Conservation (phyloP, 2,888 invertebrate species). For the Drosophila anomalata region DNA sequence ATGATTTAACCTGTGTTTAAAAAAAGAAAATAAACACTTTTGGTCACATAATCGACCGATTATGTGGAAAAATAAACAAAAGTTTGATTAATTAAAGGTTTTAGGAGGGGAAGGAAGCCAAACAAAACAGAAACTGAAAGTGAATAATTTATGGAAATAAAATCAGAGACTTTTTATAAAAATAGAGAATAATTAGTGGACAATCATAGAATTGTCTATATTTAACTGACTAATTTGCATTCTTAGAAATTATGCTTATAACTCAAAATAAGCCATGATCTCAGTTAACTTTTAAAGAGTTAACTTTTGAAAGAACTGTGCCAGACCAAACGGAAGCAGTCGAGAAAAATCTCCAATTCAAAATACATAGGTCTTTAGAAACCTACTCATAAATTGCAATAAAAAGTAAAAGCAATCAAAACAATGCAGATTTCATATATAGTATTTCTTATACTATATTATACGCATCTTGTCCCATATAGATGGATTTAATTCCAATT, state of each 20-base stretch:
- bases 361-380: slow-evolving; percentile 40
- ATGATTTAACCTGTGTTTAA: slow-evolving; percentile 34
- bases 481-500: slow-evolving; percentile 40
- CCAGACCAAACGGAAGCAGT: slow-evolving; percentile 6
- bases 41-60: slow-evolving; percentile 17
- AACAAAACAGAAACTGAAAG: slow-evolving; percentile 35
- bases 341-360: slow-evolving; percentile 48
- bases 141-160: slow-evolving; percentile 33
- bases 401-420: slow-evolving; percentile 2
- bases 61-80: slow-evolving; percentile 15
- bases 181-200: slow-evolving; percentile 1
- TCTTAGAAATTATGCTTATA: not conserved
- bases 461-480: slow-evolving; percentile 39
- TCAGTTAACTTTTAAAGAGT: not conserved
- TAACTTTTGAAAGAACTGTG: not conserved
- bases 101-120: not conserved
- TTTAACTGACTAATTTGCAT: slow-evolving; percentile 6
- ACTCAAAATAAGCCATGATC: not conserved
- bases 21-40: slow-evolving; percentile 10
- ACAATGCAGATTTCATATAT: slow-evolving; percentile 17
- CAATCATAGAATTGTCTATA: slow-evolving; percentile 1
- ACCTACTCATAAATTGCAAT: slow-evolving; percentile 29
- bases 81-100: slow-evolving; percentile 21
- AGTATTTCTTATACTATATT: slow-evolving; percentile 8
- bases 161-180: not conserved